phyloP scores from a whole-genome alignment of 1,140 invertebrate species.

The Vanessa atalanta region DNA sequence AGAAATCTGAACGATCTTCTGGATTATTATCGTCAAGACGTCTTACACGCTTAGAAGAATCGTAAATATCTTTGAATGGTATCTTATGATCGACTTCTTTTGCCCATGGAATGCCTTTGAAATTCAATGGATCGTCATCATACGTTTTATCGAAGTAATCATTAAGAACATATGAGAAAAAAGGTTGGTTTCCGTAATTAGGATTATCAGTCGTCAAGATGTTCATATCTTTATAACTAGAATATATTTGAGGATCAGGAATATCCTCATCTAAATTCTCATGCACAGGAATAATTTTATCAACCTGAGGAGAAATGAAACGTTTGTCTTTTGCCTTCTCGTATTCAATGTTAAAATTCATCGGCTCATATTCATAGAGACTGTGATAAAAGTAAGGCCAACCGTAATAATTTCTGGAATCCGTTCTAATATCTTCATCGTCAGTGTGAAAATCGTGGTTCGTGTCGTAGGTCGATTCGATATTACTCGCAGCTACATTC shows the following conservation, averaged over 20 bases:
- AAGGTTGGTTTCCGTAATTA: slow-evolving; percentile 56
- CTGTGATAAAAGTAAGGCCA: slow-evolving; percentile 62
- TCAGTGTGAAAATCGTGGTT: slow-evolving; percentile 47
- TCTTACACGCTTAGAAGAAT: slow-evolving; percentile 37
- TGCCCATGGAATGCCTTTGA: slow-evolving; percentile 58
- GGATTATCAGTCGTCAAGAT: slow-evolving; percentile 52
- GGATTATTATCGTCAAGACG: slow-evolving; percentile 38
- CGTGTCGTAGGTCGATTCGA: slow-evolving; percentile 33
- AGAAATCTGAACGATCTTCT: neutral
- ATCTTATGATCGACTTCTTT: slow-evolving; percentile 56
- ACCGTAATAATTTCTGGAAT: slow-evolving; percentile 47
- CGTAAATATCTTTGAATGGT: slow-evolving; percentile 35
- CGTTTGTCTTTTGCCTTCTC: slow-evolving; percentile 66
- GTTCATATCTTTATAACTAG: slow-evolving; percentile 19
- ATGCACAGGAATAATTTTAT: slow-evolving; percentile 59
- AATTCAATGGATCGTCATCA: slow-evolving; percentile 58
- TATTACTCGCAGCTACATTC: slow-evolving; percentile 22
- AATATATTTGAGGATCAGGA: slow-evolving; percentile 21
- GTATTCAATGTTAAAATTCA: slow-evolving; percentile 45
- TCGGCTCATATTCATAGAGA: slow-evolving; percentile 57
- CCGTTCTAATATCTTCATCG: slow-evolving; percentile 61
- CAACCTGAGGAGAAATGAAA: slow-evolving; percentile 37
- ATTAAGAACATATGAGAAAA: slow-evolving; percentile 62
- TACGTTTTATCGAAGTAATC: slow-evolving; percentile 64
- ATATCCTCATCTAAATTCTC: slow-evolving; percentile 53